Base-by-base conservation (phyloP, 2,113 vertebrate genomes). In the Dromiciops gliroides region DNA sequence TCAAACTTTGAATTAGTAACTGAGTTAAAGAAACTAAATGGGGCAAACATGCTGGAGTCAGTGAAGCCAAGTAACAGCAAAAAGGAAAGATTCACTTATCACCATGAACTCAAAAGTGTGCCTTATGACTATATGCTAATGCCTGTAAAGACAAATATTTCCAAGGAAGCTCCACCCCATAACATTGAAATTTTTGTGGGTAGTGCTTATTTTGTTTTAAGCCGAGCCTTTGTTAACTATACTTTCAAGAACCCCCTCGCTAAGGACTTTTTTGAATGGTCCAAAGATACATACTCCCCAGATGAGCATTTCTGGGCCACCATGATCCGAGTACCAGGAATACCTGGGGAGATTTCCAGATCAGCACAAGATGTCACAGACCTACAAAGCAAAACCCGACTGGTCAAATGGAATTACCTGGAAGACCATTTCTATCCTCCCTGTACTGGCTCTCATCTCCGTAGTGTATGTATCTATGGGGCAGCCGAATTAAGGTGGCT, bases 231-330 rank as follows among this genome's bases (percentile, higher is more conserved):
- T 96, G 97, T 99, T 50, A 97, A 91, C 0, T 98, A 99, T 91
- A 50, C 98, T 16, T 96, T 98, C 91, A 96, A 98, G 92, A 99
- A 97, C 7, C 95, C 93, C 0, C 97, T 99, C 2, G 98, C 98
- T 94, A 98, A 98, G 97, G 99, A 99, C 90, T 99, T 99, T 94
- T 98, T 99, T 23, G 98, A 98, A 48, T 99, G 99, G 99, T 99
- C 99, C 10, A 98, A 98, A 97, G 99, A 99, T 96, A 99, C 99
- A 0, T 99, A 99, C 97, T 99, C 99, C 8, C 99, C 99, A 0
- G 99, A 99, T 94, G 99, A 99, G 94, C 99, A 99, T 96, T 99
- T 99, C 97, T 99, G 99, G 99, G 99, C 99, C 53, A 99, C 99
- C 0, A 98, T 99, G 75, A 98, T 98, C 92, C 99, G 99, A 52